Conservation (phyloP, 2,797 vertebrate genomes). For the Eulemur albifrons region DNA sequence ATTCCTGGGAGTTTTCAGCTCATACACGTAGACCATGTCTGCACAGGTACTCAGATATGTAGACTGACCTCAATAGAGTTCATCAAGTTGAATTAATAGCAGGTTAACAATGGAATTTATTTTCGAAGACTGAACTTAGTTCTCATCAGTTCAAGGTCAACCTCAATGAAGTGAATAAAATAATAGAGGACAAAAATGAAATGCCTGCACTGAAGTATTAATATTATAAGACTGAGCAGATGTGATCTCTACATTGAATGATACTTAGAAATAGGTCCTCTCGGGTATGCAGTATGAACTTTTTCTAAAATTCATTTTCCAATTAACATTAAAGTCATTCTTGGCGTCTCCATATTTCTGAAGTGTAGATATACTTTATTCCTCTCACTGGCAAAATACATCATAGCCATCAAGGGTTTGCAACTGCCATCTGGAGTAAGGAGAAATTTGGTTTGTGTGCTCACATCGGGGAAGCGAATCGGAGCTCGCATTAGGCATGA, state of each 20-base stretch:
- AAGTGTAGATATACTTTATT: background rate
- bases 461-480: background rate
- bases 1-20: background rate
- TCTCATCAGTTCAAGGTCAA: background rate
- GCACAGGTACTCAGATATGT: no score
- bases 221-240: background rate
- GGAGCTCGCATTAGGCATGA: background rate
- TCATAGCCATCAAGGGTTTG: background rate
- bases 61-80: background rate
- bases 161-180: background rate
- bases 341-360: background rate
- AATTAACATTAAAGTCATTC: background rate
- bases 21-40: fast-evolving
- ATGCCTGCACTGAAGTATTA: background rate
- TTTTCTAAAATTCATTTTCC: background rate
- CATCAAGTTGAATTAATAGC: background rate
- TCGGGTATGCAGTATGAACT: no score
- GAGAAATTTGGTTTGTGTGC: background rate
- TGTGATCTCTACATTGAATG: fast-evolving
- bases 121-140: background rate
- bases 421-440: background rate
- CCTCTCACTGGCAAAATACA: background rate
- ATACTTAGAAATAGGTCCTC: background rate
- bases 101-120: background rate
- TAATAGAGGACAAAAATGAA: background rate